Evolutionary conservation across 2,797 vertebrate species (phyloP), one percentile per base, ranked within the genome.

Genomic region (Argyrosomus regius): DNA sequence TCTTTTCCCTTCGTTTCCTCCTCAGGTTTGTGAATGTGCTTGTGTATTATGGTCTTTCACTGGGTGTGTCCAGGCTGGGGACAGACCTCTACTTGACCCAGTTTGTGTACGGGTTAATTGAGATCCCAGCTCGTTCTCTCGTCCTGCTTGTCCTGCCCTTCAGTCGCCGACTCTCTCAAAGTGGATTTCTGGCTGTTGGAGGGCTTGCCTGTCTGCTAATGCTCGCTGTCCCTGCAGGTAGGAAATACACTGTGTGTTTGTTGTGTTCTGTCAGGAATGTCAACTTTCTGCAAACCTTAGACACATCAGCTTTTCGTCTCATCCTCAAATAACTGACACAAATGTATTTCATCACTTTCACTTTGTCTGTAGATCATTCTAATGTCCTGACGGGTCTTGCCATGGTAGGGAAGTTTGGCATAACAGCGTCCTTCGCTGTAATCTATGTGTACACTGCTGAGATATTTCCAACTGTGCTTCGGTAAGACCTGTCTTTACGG

Each of bases 401-500:
- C 79, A 97, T 98, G 97, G 78, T 95, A 2, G 98, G 98, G 11
- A 98, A 99, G 83, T 99, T 98, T 87, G 97, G 97, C 3, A 93
- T 98, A 85, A 97, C 98, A 1, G 96, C 96, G 0, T 97, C 97
- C 0, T 98, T 99, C 90, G 95, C 97, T 41, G 95, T 98, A 81
- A 95, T 98, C 77, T 99, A 98, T 10, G 96, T 99, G n/a, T 98
- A 97, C 93, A 96, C 96, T 0, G 97, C 96, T 43, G 97, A 99
- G 92, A 95, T 99, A 46, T 98, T 97, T 83, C 97, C 98, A 2
- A 98, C 97, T 0, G 91, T 96, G 7, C 94, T 98, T 50, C 91
- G 95, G 95, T 94, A 77, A 77, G 80, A 58, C 28, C 7, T 0
- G 13, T 57, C 17, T 20, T 10, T 14, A 2, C 7, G 43, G 8